Percentiles rank a stretch among this genome's conserved stretches.
Evolutionary conservation across 2,888 invertebrate genomes (phyloP).

Genomic region (Erannis defoliaria): DNA sequence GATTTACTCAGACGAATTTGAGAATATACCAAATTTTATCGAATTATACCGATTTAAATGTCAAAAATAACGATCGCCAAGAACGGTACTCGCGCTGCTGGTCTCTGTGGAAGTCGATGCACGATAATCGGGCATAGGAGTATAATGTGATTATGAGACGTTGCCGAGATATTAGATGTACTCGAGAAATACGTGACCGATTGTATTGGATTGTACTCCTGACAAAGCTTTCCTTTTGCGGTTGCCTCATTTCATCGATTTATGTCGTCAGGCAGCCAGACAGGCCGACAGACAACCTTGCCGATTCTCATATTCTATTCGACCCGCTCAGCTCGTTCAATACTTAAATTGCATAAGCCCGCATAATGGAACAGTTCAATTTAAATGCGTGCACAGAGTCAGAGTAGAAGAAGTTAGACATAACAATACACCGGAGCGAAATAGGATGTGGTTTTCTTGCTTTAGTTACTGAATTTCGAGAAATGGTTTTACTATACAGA

Average conservation of each 20-base stretch:
- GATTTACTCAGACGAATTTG: too few relatives aligned
- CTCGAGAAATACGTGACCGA: conserved; percentile 37
- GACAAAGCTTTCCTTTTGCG: background rate
- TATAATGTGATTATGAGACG: background rate
- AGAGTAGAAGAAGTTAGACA: conserved; percentile 28
- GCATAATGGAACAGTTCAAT: conserved; percentile 7
- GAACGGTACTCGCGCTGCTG: too few relatives aligned
- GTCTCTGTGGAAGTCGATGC: background rate
- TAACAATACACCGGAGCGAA: conserved; percentile 29
- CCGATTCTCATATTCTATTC: conserved; percentile 33
- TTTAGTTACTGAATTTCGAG: conserved; percentile 28
- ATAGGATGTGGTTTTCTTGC: conserved; percentile 29
- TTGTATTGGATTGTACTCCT: conserved; percentile 32
- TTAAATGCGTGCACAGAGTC: conserved; percentile 8
- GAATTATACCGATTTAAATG: too few relatives aligned
- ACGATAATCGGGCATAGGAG: background rate
- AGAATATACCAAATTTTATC: too few relatives aligned
- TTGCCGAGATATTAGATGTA: background rate
- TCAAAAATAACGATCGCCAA: too few relatives aligned
- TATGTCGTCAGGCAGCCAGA: conserved; percentile 3
- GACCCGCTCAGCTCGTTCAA: conserved; percentile 20
- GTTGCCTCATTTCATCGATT: conserved; percentile 29
- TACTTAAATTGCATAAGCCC: conserved; percentile 19
- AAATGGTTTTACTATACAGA: conserved; percentile 25
- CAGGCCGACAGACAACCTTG: conserved; percentile 8